Evolutionary conservation across 2,888 invertebrate species (phyloP).

Genomic region (Oscheius sp.): DNA sequence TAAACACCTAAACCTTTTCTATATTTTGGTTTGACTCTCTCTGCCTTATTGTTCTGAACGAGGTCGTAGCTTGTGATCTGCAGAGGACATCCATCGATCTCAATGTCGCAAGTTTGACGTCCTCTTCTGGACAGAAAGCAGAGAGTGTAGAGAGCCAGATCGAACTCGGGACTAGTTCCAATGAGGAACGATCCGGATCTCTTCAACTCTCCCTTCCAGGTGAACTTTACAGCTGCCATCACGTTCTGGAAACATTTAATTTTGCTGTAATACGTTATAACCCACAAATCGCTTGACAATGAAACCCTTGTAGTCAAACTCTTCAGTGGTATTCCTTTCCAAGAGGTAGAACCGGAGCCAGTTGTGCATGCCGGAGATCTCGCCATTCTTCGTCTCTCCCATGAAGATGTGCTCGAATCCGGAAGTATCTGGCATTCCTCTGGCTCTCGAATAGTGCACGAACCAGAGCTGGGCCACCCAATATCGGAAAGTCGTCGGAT

Average conservation of each 20-base stretch:
- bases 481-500: constrained; percentile 51
- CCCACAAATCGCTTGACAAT: constrained; percentile 69
- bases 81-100: constrained; percentile 70
- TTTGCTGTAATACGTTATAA: neutral
- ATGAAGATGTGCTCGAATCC: constrained; percentile 94
- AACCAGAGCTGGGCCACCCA: constrained; percentile 75
- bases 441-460: constrained; percentile 84
- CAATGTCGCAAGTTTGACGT: constrained; percentile 75
- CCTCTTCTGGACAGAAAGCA: constrained; percentile 86
- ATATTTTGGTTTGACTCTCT: neutral
- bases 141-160: constrained; percentile 88
- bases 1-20: constrained; percentile 55
- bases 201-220: constrained; percentile 62
- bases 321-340: constrained; percentile 77
- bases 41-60: constrained; percentile 61
- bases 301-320: constrained; percentile 71
- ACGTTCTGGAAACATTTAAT: constrained; percentile 51
- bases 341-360: constrained; percentile 88
- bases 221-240: constrained; percentile 66
- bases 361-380: constrained; percentile 84
- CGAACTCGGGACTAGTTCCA: constrained; percentile 85
- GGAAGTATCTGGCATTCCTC: constrained; percentile 83
- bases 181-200: constrained; percentile 65
- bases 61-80: constrained; percentile 69
- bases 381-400: constrained; percentile 83